Conservation (phyloP, 2,797 vertebrate genomes). For the Channallabes apus region DNA sequence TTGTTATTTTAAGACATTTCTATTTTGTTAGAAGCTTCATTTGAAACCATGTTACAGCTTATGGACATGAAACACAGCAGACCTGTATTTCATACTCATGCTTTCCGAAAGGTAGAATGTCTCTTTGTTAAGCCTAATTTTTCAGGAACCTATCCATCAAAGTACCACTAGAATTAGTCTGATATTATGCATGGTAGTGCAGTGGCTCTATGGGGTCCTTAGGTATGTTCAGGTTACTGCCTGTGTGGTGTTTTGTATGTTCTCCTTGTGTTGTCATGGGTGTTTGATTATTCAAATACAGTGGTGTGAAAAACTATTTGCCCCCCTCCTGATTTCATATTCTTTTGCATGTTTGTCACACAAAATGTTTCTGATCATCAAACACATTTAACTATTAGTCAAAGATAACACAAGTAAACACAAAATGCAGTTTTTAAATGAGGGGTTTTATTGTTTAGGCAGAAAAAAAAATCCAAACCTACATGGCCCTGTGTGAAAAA, state of each 20-base stretch:
- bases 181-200: not conserved
- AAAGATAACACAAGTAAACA: no score
- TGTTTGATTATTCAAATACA: not conserved
- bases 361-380: no score
- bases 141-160: not conserved
- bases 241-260: not conserved
- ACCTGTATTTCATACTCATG: not conserved
- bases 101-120: not conserved
- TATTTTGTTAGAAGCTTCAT: not conserved
- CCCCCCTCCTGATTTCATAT: no score
- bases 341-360: no score
- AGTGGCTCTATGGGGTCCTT: not conserved
- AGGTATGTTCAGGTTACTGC: not conserved
- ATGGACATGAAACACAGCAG: not conserved
- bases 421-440: no score
- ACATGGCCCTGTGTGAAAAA: no score
- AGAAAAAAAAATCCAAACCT: no score
- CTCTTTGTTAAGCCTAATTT: not conserved
- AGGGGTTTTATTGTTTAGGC: no score
- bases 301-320: no score
- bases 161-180: not conserved
- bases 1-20: not conserved
- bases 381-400: no score
- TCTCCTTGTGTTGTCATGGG: not conserved
- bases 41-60: not conserved